Base-by-base conservation (phyloP, 2,888 invertebrate species). In the Pelosia muscerda region DNA sequence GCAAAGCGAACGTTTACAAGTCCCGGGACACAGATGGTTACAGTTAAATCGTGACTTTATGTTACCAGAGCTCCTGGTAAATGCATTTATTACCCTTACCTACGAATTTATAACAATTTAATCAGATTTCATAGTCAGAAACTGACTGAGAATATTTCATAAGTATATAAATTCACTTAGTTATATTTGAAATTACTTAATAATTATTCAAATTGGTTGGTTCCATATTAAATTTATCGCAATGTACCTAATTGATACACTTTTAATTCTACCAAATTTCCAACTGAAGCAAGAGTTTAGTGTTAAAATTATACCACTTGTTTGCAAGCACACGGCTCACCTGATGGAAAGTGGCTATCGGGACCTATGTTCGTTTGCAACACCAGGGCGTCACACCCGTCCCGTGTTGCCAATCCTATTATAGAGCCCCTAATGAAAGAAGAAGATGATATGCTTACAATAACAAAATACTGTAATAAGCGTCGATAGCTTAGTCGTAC, bases 31-130 rank as follows among this genome's bases (percentile, higher is more conserved):
- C 91, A 92, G 90, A 88, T 92, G 91, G 81, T 77, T 82, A 86
- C 86, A 87, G 85, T 89, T 88, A 90, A 90, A 87, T 86, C 85
- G 74, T 83, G 82, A 87, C 88, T 91, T 88, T 89, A 90, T 86
- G 86, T 84, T 86, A 84, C 85, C 82, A 83, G 76, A 76, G 77
- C 81, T 83, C 82, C 83, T 84, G 83, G 84, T 83, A 85, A 81
- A 81, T 78, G 82, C 86, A 84, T 88, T 87, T 87, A 90, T 88
- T 86, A 83, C 79, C 81, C 81, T 79, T 83, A 85, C 86, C 86
- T 86, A 83, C 81, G 72, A 86, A 86, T 86, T 88, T 84, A 84
- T 84, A 81, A 79, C 84, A 81, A 81, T 84, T 84, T 84, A 84
- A 83, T 78, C 69, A 65, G 64, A 22, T 66, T 72, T 68, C 66